Conservation (phyloP, 2,113 vertebrate species). For the Syrmaticus mikado region DNA sequence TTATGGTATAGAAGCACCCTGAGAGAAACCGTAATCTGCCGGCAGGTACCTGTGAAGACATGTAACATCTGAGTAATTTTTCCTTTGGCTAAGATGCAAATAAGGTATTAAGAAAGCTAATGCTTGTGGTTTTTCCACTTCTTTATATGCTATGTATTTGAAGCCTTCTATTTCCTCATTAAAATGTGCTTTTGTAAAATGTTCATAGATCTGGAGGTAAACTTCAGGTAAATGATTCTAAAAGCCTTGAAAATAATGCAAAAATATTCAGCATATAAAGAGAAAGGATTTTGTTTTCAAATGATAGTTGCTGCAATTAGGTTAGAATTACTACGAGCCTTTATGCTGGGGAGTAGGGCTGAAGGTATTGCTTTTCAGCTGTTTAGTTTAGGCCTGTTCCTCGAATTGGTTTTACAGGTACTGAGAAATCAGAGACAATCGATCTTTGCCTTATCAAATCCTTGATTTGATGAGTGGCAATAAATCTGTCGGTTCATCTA, state of each 20-base stretch:
- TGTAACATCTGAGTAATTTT: neutral
- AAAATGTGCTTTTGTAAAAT: neutral
- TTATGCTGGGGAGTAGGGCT: neutral
- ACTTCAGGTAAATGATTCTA: neutral
- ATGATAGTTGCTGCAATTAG: neutral
- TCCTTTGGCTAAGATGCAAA: neutral
- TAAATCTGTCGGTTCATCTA: neutral
- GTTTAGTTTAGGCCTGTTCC: neutral
- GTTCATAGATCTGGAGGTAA: neutral
- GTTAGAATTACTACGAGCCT: neutral
- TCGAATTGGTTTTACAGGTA: neutral
- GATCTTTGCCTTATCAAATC: neutral
- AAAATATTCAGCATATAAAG: neutral
- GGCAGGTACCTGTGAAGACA: neutral
- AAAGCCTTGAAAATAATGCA: neutral
- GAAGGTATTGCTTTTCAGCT: neutral
- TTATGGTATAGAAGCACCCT: neutral
- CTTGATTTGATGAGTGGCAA: neutral
- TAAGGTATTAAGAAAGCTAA: neutral
- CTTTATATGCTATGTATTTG: neutral
- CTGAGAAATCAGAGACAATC: neutral
- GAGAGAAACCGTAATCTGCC: neutral
- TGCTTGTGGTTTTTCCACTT: neutral
- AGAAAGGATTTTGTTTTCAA: neutral
- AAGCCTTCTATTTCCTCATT: neutral